These are phyloP conservation scores for Saccopteryx bilineata DNA, from an alignment of 2,113 vertebrate species.

Conservation along the genomic window DNA sequence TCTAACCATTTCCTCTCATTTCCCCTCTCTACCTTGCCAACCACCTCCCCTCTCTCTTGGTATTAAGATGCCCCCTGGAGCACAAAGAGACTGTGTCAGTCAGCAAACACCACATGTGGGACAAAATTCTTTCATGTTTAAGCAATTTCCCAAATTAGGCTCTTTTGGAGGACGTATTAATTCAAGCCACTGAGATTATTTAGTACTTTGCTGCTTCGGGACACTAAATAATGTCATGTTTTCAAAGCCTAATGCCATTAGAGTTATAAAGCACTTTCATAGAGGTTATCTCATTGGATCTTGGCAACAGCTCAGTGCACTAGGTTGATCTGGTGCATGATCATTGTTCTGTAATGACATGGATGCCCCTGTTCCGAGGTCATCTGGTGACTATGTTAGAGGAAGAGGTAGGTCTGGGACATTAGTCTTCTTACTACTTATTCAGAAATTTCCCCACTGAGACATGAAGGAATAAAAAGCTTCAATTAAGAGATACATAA, in stretches of 20 bases:
- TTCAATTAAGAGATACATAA: background rate
- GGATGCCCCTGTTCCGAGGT: background rate
- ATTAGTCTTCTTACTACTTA: constrained; percentile 19
- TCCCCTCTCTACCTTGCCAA: background rate
- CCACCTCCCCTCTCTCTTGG: background rate
- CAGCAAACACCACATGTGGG: background rate
- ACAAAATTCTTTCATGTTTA: background rate
- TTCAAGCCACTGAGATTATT: constrained; percentile 59
- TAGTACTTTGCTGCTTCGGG: constrained; percentile 52
- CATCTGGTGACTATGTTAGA: background rate
- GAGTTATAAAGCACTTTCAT: constrained; percentile 50
- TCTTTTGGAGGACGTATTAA: constrained; percentile 49
- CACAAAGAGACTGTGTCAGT: background rate
- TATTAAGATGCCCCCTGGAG: background rate
- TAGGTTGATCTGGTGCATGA: background rate
- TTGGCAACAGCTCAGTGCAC: constrained; percentile 4
- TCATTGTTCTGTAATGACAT: constrained; percentile 7
- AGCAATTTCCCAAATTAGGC: constrained; percentile 64
- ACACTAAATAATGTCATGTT: constrained; percentile 70
- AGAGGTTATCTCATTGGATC: constrained; percentile 38
- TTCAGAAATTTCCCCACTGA: background rate
- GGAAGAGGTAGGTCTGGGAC: background rate
- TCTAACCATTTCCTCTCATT: background rate
- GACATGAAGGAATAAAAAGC: background rate
- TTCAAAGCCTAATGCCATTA: constrained; percentile 64